Evolutionary conservation across 1,140 invertebrate species (phyloP).

Genomic region (Hetaerina americana): DNA sequence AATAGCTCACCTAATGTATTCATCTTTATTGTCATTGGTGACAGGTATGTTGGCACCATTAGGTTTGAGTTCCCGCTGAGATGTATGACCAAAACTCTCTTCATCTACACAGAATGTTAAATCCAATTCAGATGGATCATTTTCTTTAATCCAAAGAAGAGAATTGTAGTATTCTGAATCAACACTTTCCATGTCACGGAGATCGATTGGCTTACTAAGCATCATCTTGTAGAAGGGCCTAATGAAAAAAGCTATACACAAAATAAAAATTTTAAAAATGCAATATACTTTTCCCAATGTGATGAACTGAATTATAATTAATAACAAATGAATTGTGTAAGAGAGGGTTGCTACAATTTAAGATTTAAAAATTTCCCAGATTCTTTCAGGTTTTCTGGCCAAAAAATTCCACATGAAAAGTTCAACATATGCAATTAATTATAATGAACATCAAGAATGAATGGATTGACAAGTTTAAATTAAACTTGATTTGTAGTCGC

Average conservation of each 20-base stretch:
- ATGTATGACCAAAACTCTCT: constrained; percentile 89
- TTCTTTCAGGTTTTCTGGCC: too few species aligned
- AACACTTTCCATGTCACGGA: constrained; percentile 97
- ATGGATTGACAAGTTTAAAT: too few species aligned
- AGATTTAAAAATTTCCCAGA: too few species aligned
- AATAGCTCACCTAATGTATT: constrained; percentile 79
- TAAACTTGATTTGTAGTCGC: too few species aligned
- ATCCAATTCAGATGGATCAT: constrained; percentile 89
- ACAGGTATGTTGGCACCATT: constrained; percentile 82
- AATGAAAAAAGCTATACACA: constrained; percentile 85
- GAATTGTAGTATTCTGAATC: constrained; percentile 99
- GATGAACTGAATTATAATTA: too few species aligned
- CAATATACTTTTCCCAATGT: too few species aligned
- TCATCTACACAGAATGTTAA: constrained; percentile 93
- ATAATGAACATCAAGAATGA: too few species aligned
- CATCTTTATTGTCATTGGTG: constrained; percentile 90
- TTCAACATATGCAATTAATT: too few species aligned
- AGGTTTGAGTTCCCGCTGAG: constrained; percentile 81
- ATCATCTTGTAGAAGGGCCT: constrained; percentile 99
- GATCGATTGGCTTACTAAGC: constrained; percentile 82
- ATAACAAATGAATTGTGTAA: too few species aligned
- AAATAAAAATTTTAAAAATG: constrained; percentile 9
- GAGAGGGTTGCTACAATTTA: too few species aligned
- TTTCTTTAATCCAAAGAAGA: constrained; percentile 91
- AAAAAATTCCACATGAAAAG: too few species aligned